Percentiles rank a stretch among this genome's conserved stretches.
Evolutionary conservation across 2,888 invertebrate genomes (phyloP).

Genomic region (Nasonovia ribisnigri): DNA sequence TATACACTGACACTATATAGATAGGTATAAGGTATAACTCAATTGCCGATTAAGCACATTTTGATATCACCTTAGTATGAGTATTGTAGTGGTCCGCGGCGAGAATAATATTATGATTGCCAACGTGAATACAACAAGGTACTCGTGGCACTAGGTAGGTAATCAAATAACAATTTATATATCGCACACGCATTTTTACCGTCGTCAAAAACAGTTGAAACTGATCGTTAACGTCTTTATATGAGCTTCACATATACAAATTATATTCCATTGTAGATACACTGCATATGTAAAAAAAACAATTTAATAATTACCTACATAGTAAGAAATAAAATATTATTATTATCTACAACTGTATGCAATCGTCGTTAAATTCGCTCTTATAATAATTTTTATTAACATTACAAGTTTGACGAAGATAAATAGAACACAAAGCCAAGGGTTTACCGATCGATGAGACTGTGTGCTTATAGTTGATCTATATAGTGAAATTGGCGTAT

Average conservation of each 20-base stretch:
- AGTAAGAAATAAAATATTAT: background rate
- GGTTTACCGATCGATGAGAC: background rate
- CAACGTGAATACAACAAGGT: background rate
- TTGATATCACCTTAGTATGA: background rate
- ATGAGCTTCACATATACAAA: background rate
- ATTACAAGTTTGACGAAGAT: too few relatives aligned
- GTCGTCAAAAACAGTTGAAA: background rate
- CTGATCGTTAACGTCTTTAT: slow-evolving; percentile 37
- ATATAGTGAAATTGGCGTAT: background rate
- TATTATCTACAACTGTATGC: background rate
- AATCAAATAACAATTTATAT: slow-evolving; percentile 48
- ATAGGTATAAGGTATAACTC: background rate
- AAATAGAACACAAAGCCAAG: background rate
- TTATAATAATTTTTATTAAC: background rate
- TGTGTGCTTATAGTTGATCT: background rate
- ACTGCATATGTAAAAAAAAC: background rate
- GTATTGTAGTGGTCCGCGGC: background rate
- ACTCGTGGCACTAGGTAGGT: background rate
- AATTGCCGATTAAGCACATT: background rate
- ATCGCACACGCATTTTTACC: slow-evolving; percentile 40
- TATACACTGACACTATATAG: background rate
- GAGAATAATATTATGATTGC: slow-evolving; percentile 29
- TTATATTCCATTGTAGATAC: background rate
- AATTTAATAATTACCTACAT: background rate
- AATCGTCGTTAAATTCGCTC: background rate